Conservation (phyloP, 1,140 invertebrate species). For the Argopecten irradians region DNA sequence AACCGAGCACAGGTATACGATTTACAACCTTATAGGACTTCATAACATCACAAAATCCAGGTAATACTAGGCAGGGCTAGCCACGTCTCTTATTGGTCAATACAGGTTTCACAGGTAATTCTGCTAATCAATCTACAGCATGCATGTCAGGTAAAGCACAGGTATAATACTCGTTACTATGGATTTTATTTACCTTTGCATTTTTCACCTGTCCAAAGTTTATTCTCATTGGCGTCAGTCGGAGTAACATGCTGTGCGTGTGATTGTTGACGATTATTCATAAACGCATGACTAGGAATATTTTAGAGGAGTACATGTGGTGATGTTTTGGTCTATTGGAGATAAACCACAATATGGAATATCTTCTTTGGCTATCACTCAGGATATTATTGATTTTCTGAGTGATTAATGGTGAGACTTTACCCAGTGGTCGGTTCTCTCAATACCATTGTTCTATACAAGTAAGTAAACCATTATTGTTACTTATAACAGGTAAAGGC, state of each 20-base stretch:
- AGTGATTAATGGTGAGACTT: background rate
- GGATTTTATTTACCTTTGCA: conserved; percentile 18
- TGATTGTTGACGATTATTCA: background rate
- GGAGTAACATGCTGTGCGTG: background rate
- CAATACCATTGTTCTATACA: background rate
- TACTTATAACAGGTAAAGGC: background rate
- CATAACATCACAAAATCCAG: background rate
- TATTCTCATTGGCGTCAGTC: background rate
- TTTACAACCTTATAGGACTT: background rate
- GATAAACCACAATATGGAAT: background rate
- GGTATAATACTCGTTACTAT: conserved; percentile 9
- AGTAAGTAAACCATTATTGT: background rate
- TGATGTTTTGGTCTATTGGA: background rate
- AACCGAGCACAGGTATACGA: background rate
- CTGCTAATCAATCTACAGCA: conserved; percentile 1
- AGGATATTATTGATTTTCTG: background rate
- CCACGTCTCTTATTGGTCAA: background rate
- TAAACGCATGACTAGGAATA: background rate
- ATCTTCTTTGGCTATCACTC: conserved; percentile 2
- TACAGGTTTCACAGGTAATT: conserved; percentile 9
- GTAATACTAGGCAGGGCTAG: background rate
- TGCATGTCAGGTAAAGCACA: conserved; percentile 3
- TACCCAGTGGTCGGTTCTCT: background rate
- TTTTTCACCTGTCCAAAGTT: conserved; percentile 16
- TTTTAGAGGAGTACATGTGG: background rate